Conservation (phyloP, 2,888 invertebrate species). For the Hedychridium roseum region DNA sequence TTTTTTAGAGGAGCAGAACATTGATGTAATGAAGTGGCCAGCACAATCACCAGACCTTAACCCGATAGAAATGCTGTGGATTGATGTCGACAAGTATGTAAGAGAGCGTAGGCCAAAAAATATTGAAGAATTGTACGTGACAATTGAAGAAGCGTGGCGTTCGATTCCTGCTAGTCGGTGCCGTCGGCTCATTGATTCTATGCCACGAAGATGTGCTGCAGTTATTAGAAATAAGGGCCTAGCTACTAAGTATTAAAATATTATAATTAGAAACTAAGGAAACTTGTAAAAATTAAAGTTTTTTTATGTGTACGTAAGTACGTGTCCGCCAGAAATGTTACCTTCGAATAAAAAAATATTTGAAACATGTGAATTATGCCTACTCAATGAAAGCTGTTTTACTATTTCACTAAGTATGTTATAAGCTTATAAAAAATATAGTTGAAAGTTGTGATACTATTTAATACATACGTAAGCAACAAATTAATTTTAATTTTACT, state of each 20-base stretch:
- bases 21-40: background rate
- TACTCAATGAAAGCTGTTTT: no score
- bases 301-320: no score
- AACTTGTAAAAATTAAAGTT: background rate
- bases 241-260: background rate
- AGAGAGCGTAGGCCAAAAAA: background rate
- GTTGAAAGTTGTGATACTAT: no score
- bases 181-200: background rate
- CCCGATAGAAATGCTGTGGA: conserved; percentile 4
- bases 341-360: no score
- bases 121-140: background rate
- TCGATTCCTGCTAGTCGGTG: background rate
- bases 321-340: no score
- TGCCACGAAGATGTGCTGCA: conserved; percentile 1
- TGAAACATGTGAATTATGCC: no score
- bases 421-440: no score
- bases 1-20: conserved; percentile 15
- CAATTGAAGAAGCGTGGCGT: background rate
- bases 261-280: background rate
- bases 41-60: conserved; percentile 3
- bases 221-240: conserved; percentile 1
- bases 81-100: background rate
- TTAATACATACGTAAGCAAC: no score
- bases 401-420: no score
- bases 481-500: no score